Conservation (phyloP, 2,888 invertebrate species). For the Smittia sp. region DNA sequence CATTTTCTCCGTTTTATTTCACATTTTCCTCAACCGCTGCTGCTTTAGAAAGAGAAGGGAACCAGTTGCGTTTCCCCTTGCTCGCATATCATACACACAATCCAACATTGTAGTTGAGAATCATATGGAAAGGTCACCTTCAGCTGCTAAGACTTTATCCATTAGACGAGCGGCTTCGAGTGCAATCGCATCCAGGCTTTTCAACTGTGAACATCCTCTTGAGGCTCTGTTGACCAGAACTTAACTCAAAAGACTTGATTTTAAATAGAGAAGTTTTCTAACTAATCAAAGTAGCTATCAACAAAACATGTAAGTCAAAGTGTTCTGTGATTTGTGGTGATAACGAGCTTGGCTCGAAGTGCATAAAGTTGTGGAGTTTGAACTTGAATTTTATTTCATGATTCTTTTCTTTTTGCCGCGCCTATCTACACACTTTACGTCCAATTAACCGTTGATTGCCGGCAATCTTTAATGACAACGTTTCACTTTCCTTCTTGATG, state of each 20-base stretch:
- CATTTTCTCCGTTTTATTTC: neutral
- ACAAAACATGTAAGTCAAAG: too few relatives aligned
- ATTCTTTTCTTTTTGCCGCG: too few relatives aligned
- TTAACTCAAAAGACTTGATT: neutral
- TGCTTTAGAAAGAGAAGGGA: neutral
- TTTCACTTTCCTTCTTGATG: too few relatives aligned
- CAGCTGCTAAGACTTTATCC: neutral
- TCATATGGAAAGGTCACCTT: constrained; percentile 31
- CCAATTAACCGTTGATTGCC: too few relatives aligned
- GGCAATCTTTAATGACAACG: too few relatives aligned
- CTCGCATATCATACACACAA: neutral
- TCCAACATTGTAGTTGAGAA: neutral
- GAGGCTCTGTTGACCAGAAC: neutral
- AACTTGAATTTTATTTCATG: too few relatives aligned
- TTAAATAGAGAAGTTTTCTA: neutral
- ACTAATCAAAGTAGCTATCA: neutral
- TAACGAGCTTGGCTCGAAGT: too few relatives aligned
- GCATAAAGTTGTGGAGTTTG: too few relatives aligned
- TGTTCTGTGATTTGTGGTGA: too few relatives aligned
- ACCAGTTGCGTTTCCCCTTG: neutral
- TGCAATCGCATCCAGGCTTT: neutral
- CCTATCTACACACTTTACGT: too few relatives aligned
- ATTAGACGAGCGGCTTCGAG: neutral
- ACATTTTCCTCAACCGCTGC: neutral
- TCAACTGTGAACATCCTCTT: neutral